Evolutionary conservation across 2,113 vertebrate species (phyloP).

Genomic region (Tylochromis polylepis): DNA sequence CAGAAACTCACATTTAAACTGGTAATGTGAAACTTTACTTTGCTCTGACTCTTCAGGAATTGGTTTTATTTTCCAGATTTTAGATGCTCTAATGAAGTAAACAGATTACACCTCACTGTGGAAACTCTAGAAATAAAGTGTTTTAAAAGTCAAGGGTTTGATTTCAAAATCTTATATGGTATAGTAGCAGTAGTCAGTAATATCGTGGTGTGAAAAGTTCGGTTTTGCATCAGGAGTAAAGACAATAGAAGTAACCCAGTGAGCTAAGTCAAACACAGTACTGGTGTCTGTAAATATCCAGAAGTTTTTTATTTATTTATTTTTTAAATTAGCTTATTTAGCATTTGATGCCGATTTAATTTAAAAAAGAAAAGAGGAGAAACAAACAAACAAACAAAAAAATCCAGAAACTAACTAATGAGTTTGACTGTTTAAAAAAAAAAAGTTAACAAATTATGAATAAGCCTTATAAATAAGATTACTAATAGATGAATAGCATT

Average conservation of each 20-base stretch:
- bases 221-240: neutral
- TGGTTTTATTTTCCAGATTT: neutral
- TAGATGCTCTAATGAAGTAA: neutral
- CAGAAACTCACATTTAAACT: neutral
- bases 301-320: neutral
- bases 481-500: too few species aligned
- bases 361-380: too few species aligned
- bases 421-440: too few species aligned
- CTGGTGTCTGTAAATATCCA: neutral
- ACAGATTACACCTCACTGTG: neutral
- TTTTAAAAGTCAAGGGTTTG: neutral
- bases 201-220: neutral
- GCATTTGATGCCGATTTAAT: neutral
- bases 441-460: too few species aligned
- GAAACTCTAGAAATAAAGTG: neutral
- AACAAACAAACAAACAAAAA: too few species aligned
- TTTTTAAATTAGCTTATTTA: rapidly evolving
- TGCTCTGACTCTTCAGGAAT: neutral
- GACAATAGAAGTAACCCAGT: neutral
- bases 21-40: neutral
- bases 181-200: rapidly evolving
- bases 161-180: neutral
- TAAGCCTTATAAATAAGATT: too few species aligned
- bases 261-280: rapidly evolving
- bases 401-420: too few species aligned